Base-by-base conservation (phyloP, 2,888 invertebrate species). In the Drosophila borborema region DNA sequence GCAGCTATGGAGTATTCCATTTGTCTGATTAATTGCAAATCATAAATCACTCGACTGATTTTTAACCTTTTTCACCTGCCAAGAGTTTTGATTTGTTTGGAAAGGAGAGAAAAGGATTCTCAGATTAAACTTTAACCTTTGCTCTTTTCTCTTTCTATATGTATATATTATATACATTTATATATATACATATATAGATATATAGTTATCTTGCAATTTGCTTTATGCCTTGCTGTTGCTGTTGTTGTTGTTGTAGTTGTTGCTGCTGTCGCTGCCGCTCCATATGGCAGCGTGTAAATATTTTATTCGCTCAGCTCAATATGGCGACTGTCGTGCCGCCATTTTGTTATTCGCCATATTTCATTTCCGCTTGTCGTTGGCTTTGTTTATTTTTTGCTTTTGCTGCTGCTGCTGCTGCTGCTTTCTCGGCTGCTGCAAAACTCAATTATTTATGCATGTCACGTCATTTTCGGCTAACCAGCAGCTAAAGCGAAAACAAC, bases 381-480 rank as follows among this genome's bases (percentile, higher is more conserved):
- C 72, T 73, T 68, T 80, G 73, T 77, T 88, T 88, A 77, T 75
- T 77, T 77, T 72, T 68, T 85, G 80, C 74, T 77, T 77, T 72
- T 68, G 59, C 41, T 18, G 41, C 9, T 9, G 18, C 18, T 43
- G 18, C 60, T 78, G 69, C 69, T 72, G 67, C 41, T 51, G 23
- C 8, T 62, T 46, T 28, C 23, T 56, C 7, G 60, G 54, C 43
- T 56, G 74, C 63, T 74, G 69, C 71, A 86, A 85, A 86, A 83
- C 86, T 90, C 83, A 87, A 87, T 87, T 88, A 90, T 88, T 88
- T 89, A 88, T 88, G 89, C 89, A 90, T 82, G 86, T 90, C 87
- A 88, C 87, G 87, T 89, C 78, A 90, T 82, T 86, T 82, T 85
- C 74, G 78, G 78, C 76, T 73, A 77, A 84, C 80, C 74, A 75